These are phyloP conservation scores for Holacanthella duospinosa DNA, from an alignment of 2,888 invertebrate species.

Conservation along the genomic window DNA sequence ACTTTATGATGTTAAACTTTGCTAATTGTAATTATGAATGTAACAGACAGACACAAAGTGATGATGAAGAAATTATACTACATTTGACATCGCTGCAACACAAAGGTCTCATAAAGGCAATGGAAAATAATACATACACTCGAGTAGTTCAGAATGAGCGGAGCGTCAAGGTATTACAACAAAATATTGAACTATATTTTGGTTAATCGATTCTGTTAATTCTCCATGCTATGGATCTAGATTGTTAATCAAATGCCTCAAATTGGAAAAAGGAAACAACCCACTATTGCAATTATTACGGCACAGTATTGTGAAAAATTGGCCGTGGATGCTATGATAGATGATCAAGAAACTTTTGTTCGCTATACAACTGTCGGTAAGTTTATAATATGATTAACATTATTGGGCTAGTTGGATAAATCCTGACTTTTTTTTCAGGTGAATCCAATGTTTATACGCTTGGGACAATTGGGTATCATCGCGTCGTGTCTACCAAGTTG, in stretches of 20 bases:
- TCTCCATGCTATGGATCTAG: slow-evolving; percentile 43
- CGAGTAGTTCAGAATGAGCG: slow-evolving; percentile 76
- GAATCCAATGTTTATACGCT: slow-evolving; percentile 98
- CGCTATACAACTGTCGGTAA: slow-evolving; percentile 92
- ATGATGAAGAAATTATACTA: slow-evolving; percentile 58
- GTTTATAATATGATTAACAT: slow-evolving; percentile 40
- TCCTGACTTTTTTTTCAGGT: slow-evolving; percentile 49
- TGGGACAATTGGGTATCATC: slow-evolving; percentile 89
- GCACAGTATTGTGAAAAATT: slow-evolving; percentile 95
- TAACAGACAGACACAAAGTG: slow-evolving; percentile 28
- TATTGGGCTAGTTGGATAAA: not conserved
- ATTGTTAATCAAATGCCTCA: slow-evolving; percentile 92
- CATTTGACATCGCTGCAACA: slow-evolving; percentile 66
- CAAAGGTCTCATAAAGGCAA: slow-evolving; percentile 69
- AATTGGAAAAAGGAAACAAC: slow-evolving; percentile 76
- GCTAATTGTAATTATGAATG: not conserved
- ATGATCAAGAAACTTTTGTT: slow-evolving; percentile 91
- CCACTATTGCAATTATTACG: slow-evolving; percentile 94
- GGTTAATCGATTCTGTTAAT: not conserved
- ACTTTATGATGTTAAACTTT: not conserved
- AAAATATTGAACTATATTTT: not conserved
- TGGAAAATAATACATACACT: slow-evolving; percentile 74
- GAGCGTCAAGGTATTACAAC: slow-evolving; percentile 55
- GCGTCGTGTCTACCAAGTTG: slow-evolving; percentile 94
- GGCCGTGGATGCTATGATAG: slow-evolving; percentile 95